phyloP scores from a whole-genome alignment of 2,888 invertebrate genomes.

The Phlogophora meticulosa region DNA sequence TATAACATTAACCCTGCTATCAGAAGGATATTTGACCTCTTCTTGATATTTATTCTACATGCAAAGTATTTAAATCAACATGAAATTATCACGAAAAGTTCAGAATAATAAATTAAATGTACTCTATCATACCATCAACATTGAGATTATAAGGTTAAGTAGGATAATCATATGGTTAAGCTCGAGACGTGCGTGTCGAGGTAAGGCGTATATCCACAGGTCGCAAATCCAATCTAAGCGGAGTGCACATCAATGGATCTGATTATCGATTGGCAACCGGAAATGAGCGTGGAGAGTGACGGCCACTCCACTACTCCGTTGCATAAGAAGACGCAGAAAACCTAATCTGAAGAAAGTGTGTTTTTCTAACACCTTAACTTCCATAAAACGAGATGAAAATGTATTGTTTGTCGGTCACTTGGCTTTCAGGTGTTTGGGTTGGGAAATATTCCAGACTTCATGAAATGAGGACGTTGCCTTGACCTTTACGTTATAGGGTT shows the following conservation, averaged over 20 bases:
- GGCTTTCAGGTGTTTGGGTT: no score
- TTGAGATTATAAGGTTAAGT: conserved; percentile 10
- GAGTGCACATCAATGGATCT: conserved; percentile 66
- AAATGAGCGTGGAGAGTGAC: conserved; percentile 69
- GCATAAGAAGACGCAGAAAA: conserved; percentile 35
- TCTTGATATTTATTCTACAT: not conserved
- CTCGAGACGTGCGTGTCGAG: conserved; percentile 37
- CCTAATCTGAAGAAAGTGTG: not conserved
- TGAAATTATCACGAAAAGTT: not conserved
- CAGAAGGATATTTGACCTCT: not conserved
- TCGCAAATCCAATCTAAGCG: conserved; percentile 65
- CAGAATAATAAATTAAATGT: not conserved
- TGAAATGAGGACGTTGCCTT: no score
- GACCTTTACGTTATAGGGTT: no score
- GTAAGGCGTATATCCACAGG: conserved; percentile 40
- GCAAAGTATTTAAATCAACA: no score
- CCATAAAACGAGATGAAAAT: no score
- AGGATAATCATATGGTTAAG: conserved; percentile 10
- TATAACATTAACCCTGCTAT: not conserved
- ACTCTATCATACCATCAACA: conserved; percentile 8
- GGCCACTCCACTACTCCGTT: conserved; percentile 50
- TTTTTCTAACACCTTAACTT: no score
- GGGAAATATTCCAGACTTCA: no score
- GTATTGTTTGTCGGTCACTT: no score
- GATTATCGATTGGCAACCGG: conserved; percentile 71